These are phyloP conservation scores for Brachypodius melanocephalos DNA, from an alignment of 2,113 vertebrate genomes.

Conservation along the genomic window DNA sequence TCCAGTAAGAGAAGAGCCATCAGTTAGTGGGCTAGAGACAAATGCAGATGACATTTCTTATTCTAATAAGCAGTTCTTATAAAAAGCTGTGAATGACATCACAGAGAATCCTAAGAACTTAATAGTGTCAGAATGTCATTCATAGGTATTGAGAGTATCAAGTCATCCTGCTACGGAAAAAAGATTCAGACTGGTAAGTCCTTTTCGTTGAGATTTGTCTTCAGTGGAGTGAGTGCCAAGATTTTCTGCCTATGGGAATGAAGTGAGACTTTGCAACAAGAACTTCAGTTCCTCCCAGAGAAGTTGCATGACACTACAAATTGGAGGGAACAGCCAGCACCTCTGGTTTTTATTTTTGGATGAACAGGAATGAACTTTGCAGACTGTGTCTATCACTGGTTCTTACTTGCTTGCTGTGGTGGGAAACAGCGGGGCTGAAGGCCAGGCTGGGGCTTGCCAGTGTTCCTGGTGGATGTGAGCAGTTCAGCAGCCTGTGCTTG, in stretches of 20 bases:
- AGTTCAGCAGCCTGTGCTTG: neutral
- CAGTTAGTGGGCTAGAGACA: neutral
- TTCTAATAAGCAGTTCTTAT: neutral
- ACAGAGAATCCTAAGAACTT: neutral
- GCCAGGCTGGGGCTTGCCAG: neutral
- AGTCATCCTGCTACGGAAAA: neutral
- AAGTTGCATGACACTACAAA: neutral
- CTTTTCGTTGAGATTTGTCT: neutral
- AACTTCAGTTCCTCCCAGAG: neutral
- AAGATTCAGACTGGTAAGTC: neutral
- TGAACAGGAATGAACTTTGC: neutral
- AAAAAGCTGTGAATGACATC: neutral
- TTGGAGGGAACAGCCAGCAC: neutral
- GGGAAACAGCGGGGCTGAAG: neutral
- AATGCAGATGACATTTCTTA: neutral
- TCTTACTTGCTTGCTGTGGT: neutral
- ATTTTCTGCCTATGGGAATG: neutral
- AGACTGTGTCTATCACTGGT: rapidly evolving
- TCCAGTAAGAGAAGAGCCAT: neutral
- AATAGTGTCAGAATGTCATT: neutral
- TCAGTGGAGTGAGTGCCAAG: neutral
- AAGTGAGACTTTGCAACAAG: neutral
- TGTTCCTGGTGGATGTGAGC: neutral
- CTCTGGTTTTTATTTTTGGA: neutral
- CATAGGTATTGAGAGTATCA: neutral